Evolutionary conservation across 92 coral and sea anemone species (phyloP).

Genomic region (Meandrina meandrites): DNA sequence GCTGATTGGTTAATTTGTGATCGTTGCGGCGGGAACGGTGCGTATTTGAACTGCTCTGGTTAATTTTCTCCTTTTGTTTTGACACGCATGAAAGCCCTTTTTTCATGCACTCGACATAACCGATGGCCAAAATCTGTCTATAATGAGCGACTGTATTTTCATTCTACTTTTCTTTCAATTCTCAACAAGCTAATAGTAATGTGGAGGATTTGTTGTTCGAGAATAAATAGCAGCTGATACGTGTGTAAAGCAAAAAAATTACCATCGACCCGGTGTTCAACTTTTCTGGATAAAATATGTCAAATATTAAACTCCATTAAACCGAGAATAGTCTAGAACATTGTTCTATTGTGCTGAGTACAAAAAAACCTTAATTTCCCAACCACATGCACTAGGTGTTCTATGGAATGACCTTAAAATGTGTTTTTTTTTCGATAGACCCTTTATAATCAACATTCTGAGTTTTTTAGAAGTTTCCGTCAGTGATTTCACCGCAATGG

Average conservation of each 20-base stretch:
- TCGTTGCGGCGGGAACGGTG: conserved; percentile 27
- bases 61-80: neutral
- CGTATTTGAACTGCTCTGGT: neutral
- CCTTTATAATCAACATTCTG: neutral
- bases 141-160: neutral
- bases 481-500: neutral
- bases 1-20: conserved; percentile 28
- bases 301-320: neutral
- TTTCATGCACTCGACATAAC: neutral
- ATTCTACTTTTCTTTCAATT: neutral
- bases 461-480: neutral
- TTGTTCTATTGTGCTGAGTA: neutral
- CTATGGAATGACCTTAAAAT: neutral
- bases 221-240: neutral
- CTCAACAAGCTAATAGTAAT: neutral
- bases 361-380: neutral
- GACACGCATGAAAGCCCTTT: conserved; percentile 19
- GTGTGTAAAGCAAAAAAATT: neutral
- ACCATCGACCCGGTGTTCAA: neutral
- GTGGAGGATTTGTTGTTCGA: neutral
- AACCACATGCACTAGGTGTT: neutral
- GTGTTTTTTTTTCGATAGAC: too few species aligned
- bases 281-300: neutral
- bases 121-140: neutral
- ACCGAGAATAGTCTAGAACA: neutral